Conservation (phyloP, 64 coral and sea anemone genomes). For the Catalaphyllia jardinei region DNA sequence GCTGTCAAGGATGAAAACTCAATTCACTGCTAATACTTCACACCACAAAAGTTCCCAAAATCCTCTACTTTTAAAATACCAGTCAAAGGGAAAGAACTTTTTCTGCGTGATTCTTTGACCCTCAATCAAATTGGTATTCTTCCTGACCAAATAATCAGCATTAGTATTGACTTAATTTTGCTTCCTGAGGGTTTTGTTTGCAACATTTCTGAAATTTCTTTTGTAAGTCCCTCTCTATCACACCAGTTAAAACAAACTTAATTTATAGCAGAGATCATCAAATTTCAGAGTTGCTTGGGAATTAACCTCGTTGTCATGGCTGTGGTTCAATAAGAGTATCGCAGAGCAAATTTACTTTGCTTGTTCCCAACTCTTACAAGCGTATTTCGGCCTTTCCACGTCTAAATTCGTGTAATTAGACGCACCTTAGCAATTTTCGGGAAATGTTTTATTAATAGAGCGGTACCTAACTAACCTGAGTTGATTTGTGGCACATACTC, state of each 20-base stretch:
- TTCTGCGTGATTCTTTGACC: conserved; percentile 5
- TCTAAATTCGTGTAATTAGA: conserved; percentile 10
- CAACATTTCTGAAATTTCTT: neutral
- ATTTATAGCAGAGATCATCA: conserved; percentile 37
- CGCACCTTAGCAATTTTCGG: conserved; percentile 2
- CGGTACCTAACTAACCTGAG: conserved; percentile 88
- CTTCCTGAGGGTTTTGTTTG: neutral
- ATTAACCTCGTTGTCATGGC: conserved; percentile 47
- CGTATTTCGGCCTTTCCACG: neutral
- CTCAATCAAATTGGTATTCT: neutral
- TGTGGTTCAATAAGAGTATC: neutral
- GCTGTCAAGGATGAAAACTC: no score
- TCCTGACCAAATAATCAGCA: neutral
- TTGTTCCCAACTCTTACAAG: neutral
- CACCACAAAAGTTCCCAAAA: neutral
- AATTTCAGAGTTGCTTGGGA: conserved; percentile 55
- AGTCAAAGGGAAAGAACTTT: neutral
- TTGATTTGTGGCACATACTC: conserved; percentile 86
- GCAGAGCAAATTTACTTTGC: conserved; percentile 11
- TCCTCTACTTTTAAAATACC: neutral
- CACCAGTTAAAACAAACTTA: conserved; percentile 21
- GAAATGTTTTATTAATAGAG: conserved; percentile 61
- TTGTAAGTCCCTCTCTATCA: neutral
- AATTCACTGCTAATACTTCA: no score
- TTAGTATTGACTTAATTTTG: neutral